Evolutionary conservation across 2,113 vertebrate species (phyloP).

Genomic region (Nanorana parkeri): DNA sequence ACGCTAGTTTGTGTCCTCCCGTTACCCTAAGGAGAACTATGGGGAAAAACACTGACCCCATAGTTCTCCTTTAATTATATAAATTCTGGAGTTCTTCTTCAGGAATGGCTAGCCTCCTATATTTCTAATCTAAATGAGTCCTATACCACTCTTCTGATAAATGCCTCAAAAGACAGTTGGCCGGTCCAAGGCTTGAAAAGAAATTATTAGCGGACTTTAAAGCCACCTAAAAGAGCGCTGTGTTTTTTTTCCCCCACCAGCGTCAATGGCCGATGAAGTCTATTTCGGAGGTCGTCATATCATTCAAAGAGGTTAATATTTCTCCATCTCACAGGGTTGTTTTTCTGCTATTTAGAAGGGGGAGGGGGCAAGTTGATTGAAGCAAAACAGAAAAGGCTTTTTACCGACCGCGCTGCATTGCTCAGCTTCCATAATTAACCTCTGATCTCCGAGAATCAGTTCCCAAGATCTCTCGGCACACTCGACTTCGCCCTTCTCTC

Average conservation of each 20-base stretch:
- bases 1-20: too few species aligned
- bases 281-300: neutral
- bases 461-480: neutral
- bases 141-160: too few species aligned
- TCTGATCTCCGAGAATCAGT: slow-evolving; percentile 16
- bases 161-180: too few species aligned
- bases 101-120: too few species aligned
- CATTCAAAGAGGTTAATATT: slow-evolving; percentile 10
- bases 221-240: too few species aligned
- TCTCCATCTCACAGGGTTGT: slow-evolving; percentile 26
- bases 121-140: too few species aligned
- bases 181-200: too few species aligned
- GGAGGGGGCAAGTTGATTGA: neutral
- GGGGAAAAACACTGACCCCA: too few species aligned
- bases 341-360: neutral
- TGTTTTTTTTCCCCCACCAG: neutral
- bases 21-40: too few species aligned
- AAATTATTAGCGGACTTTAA: too few species aligned
- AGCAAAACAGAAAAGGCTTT: slow-evolving; percentile 16
- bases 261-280: neutral
- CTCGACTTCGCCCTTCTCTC: neutral
- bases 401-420: neutral
- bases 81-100: too few species aligned
- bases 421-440: slow-evolving; percentile 37
- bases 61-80: too few species aligned